Base-by-base conservation (phyloP, 1,140 invertebrate species). In the Drosophila prosaltans region DNA sequence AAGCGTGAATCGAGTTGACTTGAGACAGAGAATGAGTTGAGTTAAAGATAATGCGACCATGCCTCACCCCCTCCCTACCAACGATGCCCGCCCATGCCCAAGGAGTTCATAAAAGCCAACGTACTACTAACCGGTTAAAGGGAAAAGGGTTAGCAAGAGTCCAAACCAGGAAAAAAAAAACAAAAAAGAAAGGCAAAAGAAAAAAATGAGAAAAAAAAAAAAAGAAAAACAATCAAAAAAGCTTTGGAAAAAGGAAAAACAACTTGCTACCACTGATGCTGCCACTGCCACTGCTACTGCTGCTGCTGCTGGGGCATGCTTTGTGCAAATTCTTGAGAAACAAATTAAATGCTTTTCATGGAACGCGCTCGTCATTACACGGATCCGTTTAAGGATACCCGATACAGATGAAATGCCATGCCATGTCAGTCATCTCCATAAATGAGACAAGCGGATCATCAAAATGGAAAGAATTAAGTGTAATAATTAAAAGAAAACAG, bases 81-180 rank as follows among this genome's bases (percentile, higher is more conserved):
- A 16, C 21, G 16, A 21, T 24, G 43, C 45, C 66, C 26, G 55
- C 68, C 70, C 82, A 86, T 59, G 72, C 75, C 75, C 72, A 72
- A 81, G 57, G 63, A 88, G 83, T 80, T 83, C 59, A 86, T 86
- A 86, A 86, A 86, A 82, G 45, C 41, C 68, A 76, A 81, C 67
- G 71, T 63, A 59, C 69, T 63, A 59, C 69, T 57, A 59, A 57
- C 28, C 7, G 16, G 54, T 58, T 28, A 16, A 51, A 24, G 11
- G n/a, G 16, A 16, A 28, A 16, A 32, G 57, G 24, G 45, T 61
- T 65, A 39, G 30, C 21, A 30, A 36, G 36, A 51, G 45, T 51
- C 45, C 21, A 51, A 51, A 51, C n/a, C 3, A 39, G 11, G 10
- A 40, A 40, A 40, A 11, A 40, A 11, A 39, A 39, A 39, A 8